Evolutionary conservation across 2,797 vertebrate species (phyloP).

Genomic region (Myioborus miniatus): DNA sequence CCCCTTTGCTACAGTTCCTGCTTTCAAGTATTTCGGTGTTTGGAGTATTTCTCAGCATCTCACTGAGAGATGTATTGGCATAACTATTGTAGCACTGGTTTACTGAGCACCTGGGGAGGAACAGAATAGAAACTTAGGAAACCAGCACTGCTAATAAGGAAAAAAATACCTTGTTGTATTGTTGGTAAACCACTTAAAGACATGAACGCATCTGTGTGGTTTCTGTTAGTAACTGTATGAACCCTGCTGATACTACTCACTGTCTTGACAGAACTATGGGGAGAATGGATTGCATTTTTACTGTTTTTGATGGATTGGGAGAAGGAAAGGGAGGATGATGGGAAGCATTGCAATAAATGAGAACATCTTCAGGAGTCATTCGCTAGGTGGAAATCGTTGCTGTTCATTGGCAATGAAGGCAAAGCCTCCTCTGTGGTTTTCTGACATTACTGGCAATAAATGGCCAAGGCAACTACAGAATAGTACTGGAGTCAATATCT

Average conservation of each 20-base stretch:
- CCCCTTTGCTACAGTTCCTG: neutral
- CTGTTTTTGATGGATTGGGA: neutral
- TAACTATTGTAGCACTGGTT: neutral
- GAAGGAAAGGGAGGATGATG: neutral
- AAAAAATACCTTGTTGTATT: rapidly evolving
- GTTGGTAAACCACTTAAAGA: neutral
- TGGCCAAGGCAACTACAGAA: neutral
- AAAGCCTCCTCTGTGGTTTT: neutral
- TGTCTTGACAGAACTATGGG: neutral
- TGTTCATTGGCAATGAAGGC: neutral
- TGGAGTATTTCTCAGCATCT: neutral
- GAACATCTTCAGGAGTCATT: neutral
- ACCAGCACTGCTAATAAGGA: neutral
- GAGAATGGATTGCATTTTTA: neutral
- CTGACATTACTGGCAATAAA: neutral
- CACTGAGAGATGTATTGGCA: too few relatives aligned
- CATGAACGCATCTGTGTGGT: rapidly evolving
- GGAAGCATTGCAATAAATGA: neutral
- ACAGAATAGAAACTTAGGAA: neutral
- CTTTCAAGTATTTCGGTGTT: neutral
- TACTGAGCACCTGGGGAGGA: neutral
- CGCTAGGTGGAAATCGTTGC: neutral
- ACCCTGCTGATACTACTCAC: neutral
- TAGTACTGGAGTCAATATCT: neutral
- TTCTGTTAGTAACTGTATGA: neutral